Base-by-base conservation (phyloP, 2,797 vertebrate species). In the Fringilla coelebs region DNA sequence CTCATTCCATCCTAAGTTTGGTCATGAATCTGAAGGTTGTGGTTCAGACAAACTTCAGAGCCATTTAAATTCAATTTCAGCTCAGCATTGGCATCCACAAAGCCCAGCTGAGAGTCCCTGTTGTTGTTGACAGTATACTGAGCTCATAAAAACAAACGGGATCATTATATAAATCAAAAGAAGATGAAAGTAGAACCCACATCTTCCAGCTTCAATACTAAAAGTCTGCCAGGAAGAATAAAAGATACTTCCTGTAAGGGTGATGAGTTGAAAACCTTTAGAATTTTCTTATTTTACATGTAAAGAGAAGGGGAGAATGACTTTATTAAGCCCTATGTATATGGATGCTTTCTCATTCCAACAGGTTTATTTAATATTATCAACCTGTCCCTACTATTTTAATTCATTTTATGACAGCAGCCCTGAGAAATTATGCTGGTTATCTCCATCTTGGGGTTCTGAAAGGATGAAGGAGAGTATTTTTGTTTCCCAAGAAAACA, bases 121-220 rank as follows among this genome's bases (percentile, higher is more conserved):
- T 93, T 82, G 71, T 93, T 95, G 88, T 93, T 96, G 96, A 96
- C 93, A 95, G 74, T 93, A 67, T 94, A 92, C 70, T 92, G 84
- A 93, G 65, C 92, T 95, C 38, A 67, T 79, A 60, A 95, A 94
- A 94, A 91, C 88, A 95, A 94, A 82, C 71, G 79, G 52, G 32
- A 87, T 92, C 90, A 85, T 92, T 94, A 74, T 85, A 88, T 94
- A 95, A 96, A 96, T 96, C 86, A 94, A 95, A 93, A 94, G 90
- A 95, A 95, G 86, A 95, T 95, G 94, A 96, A 95, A 95, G 90
- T 67, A 87, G 77, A 93, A 73, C 84, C 71, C 74, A 77, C 88
- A 85, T 94, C 88, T 94, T 96, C 89, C 93, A 93, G 73, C 71
- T 65, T 77, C 52, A 89, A 82, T 94, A 57, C 55, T 89, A 49